Evolutionary conservation across 2,113 vertebrate genomes (phyloP).

Genomic region (Gavialis gangeticus): DNA sequence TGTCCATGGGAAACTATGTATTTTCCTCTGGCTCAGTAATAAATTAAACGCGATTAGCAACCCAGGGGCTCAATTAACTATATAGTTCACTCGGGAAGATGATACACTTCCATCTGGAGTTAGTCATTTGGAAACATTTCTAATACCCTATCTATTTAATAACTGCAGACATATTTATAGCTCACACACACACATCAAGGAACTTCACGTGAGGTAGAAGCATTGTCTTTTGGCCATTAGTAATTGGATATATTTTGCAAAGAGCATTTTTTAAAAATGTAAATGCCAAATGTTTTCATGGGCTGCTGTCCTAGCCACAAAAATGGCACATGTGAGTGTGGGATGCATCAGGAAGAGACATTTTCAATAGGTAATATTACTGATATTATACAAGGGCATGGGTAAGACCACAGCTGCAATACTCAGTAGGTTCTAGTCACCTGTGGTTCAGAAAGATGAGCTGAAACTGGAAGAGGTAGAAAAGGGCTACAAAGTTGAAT

Average conservation of each 20-base stretch:
- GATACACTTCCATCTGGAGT: slow-evolving; percentile 52
- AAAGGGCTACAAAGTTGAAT: too few species aligned
- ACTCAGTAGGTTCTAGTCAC: too few species aligned
- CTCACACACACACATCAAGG: not conserved
- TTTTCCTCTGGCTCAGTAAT: slow-evolving; percentile 55
- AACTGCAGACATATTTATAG: slow-evolving; percentile 58
- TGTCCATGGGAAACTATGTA: slow-evolving; percentile 49
- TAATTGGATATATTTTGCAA: slow-evolving; percentile 60
- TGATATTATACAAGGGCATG: too few species aligned
- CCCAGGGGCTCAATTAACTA: slow-evolving; percentile 72
- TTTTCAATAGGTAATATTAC: too few species aligned
- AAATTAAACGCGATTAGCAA: slow-evolving; percentile 69
- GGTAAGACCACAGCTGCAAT: too few species aligned
- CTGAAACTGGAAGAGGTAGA: too few species aligned
- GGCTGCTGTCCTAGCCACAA: not conserved
- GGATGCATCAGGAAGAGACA: too few species aligned
- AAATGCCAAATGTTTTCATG: slow-evolving; percentile 59
- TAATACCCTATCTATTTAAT: slow-evolving; percentile 67
- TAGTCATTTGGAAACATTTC: slow-evolving; percentile 66
- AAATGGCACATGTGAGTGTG: too few species aligned
- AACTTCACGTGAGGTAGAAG: slow-evolving; percentile 42
- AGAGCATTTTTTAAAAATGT: slow-evolving; percentile 66
- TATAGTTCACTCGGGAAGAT: slow-evolving; percentile 42
- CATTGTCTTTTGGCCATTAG: slow-evolving; percentile 64
- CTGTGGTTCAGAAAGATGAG: too few species aligned